Percentiles rank a stretch among this genome's conserved stretches.
phyloP scores from a whole-genome alignment of 2,113 vertebrate genomes.

The Phalacrocorax pelagicus region DNA sequence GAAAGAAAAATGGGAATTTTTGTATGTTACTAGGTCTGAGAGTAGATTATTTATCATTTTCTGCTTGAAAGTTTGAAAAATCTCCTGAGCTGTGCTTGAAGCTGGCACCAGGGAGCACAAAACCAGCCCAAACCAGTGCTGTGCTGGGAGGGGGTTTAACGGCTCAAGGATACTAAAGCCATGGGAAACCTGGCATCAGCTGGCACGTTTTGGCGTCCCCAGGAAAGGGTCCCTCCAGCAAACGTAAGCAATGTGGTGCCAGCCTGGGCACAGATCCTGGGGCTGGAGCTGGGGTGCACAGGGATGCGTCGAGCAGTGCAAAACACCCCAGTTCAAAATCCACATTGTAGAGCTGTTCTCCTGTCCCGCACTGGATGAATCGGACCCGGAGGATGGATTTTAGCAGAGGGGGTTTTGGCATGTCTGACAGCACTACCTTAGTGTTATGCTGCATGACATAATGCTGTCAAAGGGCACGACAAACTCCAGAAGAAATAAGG shows the following conservation, averaged over 20 bases:
- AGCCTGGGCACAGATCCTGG: no score
- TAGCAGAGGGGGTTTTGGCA: neutral
- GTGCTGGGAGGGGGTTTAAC: neutral
- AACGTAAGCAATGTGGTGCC: accelerated
- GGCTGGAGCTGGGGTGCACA: neutral
- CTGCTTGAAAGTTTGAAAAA: neutral
- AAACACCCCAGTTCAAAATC: neutral
- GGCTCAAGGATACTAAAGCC: neutral
- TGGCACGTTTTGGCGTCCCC: accelerated
- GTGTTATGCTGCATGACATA: accelerated
- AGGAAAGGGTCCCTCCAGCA: neutral
- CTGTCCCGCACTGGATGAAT: neutral
- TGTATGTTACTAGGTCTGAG: neutral
- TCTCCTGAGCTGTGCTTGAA: neutral
- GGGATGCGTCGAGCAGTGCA: accelerated
- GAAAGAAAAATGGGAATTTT: neutral
- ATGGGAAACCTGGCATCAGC: neutral
- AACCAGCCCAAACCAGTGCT: neutral
- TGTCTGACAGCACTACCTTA: accelerated
- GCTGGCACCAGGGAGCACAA: neutral
- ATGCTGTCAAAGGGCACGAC: no score
- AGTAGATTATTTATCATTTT: neutral
- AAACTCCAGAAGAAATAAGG: neutral
- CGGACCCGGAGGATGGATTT: neutral
- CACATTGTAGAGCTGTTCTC: neutral